Evolutionary conservation across 1,140 invertebrate species (phyloP).

Genomic region (Drosophila triauraria): DNA sequence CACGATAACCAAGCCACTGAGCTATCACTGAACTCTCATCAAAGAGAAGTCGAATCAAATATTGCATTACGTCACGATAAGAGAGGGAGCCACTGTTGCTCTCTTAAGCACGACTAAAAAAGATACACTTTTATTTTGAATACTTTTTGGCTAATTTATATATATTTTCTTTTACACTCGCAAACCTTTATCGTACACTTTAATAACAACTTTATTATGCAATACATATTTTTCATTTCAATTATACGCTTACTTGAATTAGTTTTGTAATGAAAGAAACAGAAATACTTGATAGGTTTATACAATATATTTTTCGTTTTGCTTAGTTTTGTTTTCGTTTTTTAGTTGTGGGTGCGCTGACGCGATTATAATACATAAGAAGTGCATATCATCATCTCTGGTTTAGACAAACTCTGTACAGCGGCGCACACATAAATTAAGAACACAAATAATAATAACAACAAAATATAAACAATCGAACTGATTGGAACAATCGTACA

Average conservation of each 20-base stretch:
- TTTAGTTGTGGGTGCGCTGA: constrained; percentile 46
- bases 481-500: constrained; percentile 51
- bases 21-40: neutral
- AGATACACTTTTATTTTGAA: constrained; percentile 16
- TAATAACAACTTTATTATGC: constrained; percentile 68
- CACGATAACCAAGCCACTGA: constrained; percentile 3
- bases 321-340: constrained; percentile 36
- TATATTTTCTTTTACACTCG: constrained; percentile 59
- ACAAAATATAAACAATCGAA: constrained; percentile 68
- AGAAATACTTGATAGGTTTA: constrained; percentile 64
- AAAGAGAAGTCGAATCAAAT: constrained; percentile 10
- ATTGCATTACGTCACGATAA: constrained; percentile 3
- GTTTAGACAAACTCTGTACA: constrained; percentile 69
- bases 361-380: constrained; percentile 65
- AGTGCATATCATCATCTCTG: constrained; percentile 52
- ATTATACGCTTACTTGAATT: constrained; percentile 46
- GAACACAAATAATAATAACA: constrained; percentile 73
- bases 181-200: constrained; percentile 70
- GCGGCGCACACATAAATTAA: constrained; percentile 59
- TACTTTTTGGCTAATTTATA: constrained; percentile 50
- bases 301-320: constrained; percentile 65
- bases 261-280: constrained; percentile 53
- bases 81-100: neutral
- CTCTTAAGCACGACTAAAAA: constrained; percentile 20
- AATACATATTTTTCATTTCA: constrained; percentile 41